Evolutionary conservation across 2,113 vertebrate genomes (phyloP).

Genomic region (Nyctereutes procyonoides): DNA sequence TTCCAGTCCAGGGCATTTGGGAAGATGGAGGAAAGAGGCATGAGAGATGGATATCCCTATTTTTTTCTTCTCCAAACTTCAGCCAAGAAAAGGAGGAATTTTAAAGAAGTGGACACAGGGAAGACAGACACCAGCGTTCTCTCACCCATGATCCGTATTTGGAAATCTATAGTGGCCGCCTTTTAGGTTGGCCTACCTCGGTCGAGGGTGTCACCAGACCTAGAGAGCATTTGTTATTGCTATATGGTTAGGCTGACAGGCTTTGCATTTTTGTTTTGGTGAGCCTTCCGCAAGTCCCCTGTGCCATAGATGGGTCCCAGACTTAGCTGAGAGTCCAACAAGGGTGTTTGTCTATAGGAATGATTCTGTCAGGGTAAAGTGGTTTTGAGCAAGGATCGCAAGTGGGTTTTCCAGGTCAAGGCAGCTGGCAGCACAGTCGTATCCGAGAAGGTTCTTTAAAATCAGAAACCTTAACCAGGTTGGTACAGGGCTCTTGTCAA

Average conservation of each 20-base stretch:
- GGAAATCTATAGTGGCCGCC: background rate
- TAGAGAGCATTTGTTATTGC: background rate
- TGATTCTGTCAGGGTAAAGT: background rate
- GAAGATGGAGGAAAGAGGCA: background rate
- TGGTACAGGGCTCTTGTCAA: background rate
- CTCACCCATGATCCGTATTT: background rate
- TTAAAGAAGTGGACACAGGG: background rate
- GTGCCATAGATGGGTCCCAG: background rate
- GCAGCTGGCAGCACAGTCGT: background rate
- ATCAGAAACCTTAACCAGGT: background rate
- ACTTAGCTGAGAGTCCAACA: background rate
- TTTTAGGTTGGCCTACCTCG: background rate
- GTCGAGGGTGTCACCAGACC: background rate
- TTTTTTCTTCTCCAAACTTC: background rate
- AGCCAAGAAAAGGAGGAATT: background rate
- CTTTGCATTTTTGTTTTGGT: background rate
- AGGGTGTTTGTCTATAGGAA: background rate
- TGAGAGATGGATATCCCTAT: fast-evolving
- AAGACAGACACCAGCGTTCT: background rate
- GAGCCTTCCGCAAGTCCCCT: background rate
- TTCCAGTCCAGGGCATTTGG: background rate
- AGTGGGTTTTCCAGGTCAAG: background rate
- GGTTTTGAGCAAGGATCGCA: background rate
- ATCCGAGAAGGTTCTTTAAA: background rate
- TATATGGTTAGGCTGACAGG: background rate